phyloP scores from a whole-genome alignment of 2,888 invertebrate genomes.

The Leptopilina drosophilae region DNA sequence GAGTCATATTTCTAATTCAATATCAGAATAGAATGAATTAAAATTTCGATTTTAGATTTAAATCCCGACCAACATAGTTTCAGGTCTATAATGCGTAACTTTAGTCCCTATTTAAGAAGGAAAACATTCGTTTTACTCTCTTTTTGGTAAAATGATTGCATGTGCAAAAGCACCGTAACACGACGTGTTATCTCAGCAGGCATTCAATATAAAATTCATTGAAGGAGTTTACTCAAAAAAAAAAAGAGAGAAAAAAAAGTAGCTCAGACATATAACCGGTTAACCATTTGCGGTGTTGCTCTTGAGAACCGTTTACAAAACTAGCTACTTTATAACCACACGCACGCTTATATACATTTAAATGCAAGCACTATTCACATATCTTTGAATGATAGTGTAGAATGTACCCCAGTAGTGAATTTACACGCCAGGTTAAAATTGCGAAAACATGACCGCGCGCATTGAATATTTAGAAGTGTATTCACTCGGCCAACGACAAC shows the following conservation, averaged over 20 bases:
- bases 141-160: neutral
- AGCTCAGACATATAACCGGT: constrained; percentile 15
- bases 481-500: neutral
- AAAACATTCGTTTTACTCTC: too few species aligned
- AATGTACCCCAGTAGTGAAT: neutral
- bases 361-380: neutral
- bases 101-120: neutral
- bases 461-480: constrained; percentile 20
- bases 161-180: constrained; percentile 10
- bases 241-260: neutral
- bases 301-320: constrained; percentile 19
- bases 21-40: too few species aligned
- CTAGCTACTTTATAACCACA: neutral
- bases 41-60: too few species aligned
- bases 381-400: neutral
- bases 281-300: constrained; percentile 18
- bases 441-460: constrained; percentile 22
- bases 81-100: neutral
- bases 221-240: neutral
- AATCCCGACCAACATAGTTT: neutral
- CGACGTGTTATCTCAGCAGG: constrained; percentile 10
- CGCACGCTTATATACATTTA: neutral
- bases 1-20: too few species aligned
- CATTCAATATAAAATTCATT: constrained; percentile 18
- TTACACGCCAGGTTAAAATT: neutral